phyloP scores from a whole-genome alignment of 2,113 vertebrate species.

The Tiliqua scincoides region DNA sequence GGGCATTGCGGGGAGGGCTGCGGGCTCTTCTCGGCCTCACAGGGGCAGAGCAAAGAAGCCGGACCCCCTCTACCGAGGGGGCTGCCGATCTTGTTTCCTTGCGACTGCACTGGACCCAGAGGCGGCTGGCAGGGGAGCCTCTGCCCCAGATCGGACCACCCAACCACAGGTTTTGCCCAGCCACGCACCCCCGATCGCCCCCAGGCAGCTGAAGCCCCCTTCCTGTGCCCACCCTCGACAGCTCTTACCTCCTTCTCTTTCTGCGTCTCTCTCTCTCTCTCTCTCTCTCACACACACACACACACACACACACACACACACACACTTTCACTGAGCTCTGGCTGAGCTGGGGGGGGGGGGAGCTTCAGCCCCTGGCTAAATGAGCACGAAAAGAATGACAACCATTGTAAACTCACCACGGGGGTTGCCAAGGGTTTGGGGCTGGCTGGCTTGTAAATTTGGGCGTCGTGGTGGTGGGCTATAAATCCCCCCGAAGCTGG shows the following conservation, averaged over 20 bases:
- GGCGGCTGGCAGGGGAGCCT: background rate
- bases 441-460: background rate
- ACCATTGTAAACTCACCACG: constrained; percentile 1
- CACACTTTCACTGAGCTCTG: no score
- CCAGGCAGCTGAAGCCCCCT: background rate
- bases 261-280: background rate
- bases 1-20: no score
- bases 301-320: no score
- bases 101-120: background rate
- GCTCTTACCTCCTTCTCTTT: background rate
- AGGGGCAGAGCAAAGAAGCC: background rate
- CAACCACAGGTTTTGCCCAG: background rate
- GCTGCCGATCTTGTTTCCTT: background rate
- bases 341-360: background rate
- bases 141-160: background rate
- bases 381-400: constrained; percentile 11
- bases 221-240: background rate
- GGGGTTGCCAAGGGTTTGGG: constrained; percentile 26
- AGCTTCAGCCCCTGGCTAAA: background rate
- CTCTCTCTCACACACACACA: no score
- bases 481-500: background rate
- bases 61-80: background rate
- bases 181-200: background rate
- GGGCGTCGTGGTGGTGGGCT: background rate
- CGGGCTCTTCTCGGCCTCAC: no score